Conservation (phyloP, 2,888 invertebrate species). For the Cheilosia scutellata region DNA sequence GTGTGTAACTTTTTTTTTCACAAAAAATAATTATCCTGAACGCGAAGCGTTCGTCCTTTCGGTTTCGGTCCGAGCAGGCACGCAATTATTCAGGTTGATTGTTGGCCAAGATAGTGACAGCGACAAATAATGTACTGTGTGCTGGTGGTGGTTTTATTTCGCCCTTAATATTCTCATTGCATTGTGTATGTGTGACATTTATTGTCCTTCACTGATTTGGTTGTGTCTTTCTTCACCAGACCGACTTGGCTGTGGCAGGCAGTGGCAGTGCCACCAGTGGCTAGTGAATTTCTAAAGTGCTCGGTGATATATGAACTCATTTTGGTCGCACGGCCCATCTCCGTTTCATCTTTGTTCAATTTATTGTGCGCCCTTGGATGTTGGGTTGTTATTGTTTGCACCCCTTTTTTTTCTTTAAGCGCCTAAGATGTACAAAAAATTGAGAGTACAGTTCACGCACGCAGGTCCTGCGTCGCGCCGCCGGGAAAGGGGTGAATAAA, state of each 20-base stretch:
- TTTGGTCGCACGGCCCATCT: conserved; percentile 67
- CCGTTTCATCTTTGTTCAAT: conserved; percentile 46
- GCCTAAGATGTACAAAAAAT: neutral
- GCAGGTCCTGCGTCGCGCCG: neutral
- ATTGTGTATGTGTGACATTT: conserved; percentile 12
- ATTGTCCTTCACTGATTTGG: conserved; percentile 38
- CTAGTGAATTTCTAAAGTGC: conserved; percentile 41
- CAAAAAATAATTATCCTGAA: conserved; percentile 64
- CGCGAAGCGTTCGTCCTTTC: conserved; percentile 67
- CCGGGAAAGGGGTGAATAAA: conserved; percentile 71
- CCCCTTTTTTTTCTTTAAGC: conserved; percentile 23
- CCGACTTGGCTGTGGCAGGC: neutral
- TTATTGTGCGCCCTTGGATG: conserved; percentile 69
- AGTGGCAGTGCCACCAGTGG: conserved; percentile 9
- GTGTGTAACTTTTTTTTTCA: conserved; percentile 23
- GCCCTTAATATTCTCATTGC: conserved; percentile 15
- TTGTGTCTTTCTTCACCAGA: conserved; percentile 13
- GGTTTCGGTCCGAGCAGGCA: conserved; percentile 60
- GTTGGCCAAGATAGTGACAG: conserved; percentile 62
- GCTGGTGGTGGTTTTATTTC: conserved; percentile 2
- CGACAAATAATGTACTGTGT: conserved; percentile 53
- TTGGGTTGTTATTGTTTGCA: conserved; percentile 24
- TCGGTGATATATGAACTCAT: conserved; percentile 73
- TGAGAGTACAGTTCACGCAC: conserved; percentile 35
- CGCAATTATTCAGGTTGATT: conserved; percentile 75